Evolutionary conservation across 92 coral and sea anemone species (phyloP), one percentile per base, ranked within the genome.

Genomic region (Heliopora coerulea): DNA sequence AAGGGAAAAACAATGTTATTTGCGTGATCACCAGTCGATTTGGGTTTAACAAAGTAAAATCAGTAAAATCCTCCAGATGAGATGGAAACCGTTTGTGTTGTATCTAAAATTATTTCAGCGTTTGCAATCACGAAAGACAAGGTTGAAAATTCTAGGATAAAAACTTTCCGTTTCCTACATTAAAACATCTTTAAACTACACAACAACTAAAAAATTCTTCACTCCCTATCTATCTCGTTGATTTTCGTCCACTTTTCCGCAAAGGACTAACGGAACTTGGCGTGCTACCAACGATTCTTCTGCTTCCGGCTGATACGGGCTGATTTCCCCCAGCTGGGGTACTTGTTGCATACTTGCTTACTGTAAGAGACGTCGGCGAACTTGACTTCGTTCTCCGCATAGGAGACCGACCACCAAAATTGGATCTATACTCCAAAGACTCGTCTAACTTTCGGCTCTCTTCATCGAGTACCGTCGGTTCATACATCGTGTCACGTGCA

Each of bases 391-490:
- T 81, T 35, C 89, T 68, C 54, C 96, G 92, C 64, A 83, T 83
- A 41, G 95, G 89, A 44, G 99, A 95, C n/a, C 86, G 70, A 62
- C 82, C 83, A 31, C 48, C 27, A 25, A 48, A 52, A 25, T 44
- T 42, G 78, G 56, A 65, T 60, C 91, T 87, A 60, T 90, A 96
- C 79, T 91, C 96, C 33, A 95, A 62, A n/a, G 99, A 95, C 54
- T 95, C 96, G 73, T 95, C 99, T 62, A 95, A 91, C 62, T 84
- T 91, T 75, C 89, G 96, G 39, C 96, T 90, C 74, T 95, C 99
- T 10, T 96, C 95, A 37, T 86, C 96, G 25, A 95, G 96, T 29
- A 95, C 95, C 52, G 96, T 73, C 69, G 99, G 99, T 79, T 95
- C 99, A 46, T 95, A 90, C 23, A 91, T 30, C 0, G 99, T 85